These are phyloP conservation scores for Kryptolebias marmoratus DNA, from an alignment of 2,113 vertebrate genomes.

Conservation along the genomic window DNA sequence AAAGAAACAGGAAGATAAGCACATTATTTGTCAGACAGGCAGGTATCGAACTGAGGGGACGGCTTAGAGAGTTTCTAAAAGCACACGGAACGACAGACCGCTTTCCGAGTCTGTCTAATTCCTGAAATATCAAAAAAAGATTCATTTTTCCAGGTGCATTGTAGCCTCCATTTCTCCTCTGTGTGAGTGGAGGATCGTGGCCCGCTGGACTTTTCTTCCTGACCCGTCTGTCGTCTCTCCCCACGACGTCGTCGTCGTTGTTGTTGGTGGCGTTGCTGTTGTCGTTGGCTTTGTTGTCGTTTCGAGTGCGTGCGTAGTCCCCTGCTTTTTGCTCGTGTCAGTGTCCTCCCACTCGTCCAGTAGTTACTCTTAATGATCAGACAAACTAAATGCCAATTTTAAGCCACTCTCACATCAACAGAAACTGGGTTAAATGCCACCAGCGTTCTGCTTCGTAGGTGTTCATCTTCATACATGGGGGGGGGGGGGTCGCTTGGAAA, in stretches of 20 bases:
- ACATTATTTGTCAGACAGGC: conserved; percentile 50
- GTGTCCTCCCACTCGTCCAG: conserved; percentile 66
- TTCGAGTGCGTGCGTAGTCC: conserved; percentile 64
- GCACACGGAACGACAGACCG: conserved; percentile 55
- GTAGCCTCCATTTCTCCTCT: conserved; percentile 59
- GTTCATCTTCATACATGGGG: conserved; percentile 49
- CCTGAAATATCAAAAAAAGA: conserved; percentile 49
- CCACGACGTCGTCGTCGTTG: conserved; percentile 43
- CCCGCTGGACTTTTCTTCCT: conserved; percentile 58
- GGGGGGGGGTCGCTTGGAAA: conserved; percentile 42
- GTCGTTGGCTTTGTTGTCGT: conserved; percentile 50
- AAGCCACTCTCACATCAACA: conserved; percentile 30
- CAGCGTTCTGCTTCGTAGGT: conserved; percentile 48
- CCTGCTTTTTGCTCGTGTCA: conserved; percentile 63
- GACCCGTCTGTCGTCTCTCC: conserved; percentile 63
- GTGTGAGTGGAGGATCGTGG: conserved; percentile 60
- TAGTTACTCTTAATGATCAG: conserved; percentile 57
- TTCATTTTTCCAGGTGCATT: conserved; percentile 59
- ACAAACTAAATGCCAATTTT: conserved; percentile 48
- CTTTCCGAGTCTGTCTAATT: conserved; percentile 46
- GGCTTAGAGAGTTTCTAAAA: conserved; percentile 55
- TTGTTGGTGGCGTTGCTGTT: conserved; percentile 53
- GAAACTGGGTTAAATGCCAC: conserved; percentile 31
- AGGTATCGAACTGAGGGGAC: conserved; percentile 37
- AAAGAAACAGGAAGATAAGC: conserved; percentile 53